Evolutionary conservation across 2,113 vertebrate genomes (phyloP).

Genomic region (Aplodontia rufa): DNA sequence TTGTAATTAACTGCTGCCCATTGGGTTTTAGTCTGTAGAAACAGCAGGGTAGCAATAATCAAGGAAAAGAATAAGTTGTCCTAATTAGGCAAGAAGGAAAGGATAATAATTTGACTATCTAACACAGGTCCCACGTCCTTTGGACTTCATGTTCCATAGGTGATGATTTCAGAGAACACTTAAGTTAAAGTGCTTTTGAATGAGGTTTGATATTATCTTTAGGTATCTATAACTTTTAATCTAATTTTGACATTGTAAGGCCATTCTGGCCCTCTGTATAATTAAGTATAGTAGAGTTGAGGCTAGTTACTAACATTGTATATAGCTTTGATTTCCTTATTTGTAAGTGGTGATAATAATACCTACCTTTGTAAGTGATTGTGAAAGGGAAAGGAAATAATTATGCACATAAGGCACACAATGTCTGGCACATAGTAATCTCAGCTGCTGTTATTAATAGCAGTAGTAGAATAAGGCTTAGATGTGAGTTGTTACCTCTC

Average conservation of each 20-base stretch:
- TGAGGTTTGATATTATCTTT: conserved; percentile 32
- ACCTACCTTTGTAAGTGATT: background rate
- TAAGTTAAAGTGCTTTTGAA: conserved; percentile 5
- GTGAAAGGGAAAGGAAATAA: background rate
- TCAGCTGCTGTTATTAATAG: background rate
- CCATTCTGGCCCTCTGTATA: background rate
- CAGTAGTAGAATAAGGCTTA: background rate
- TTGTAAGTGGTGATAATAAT: background rate
- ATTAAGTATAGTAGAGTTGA: background rate
- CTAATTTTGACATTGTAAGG: background rate
- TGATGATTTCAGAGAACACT: background rate
- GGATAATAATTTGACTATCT: background rate
- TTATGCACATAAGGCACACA: background rate
- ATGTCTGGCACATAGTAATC: background rate
- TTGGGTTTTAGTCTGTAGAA: conserved; percentile 4
- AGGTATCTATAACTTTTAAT: background rate
- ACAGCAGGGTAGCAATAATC: background rate
- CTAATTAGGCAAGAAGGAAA: conserved; percentile 19
- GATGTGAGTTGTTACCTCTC: background rate
- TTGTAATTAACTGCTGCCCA: background rate
- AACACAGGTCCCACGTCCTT: background rate
- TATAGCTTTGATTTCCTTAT: conserved; percentile 1
- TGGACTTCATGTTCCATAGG: background rate
- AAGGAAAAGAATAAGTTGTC: background rate
- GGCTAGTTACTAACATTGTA: background rate